These are phyloP conservation scores for Rhamphomyia laevipes DNA, from an alignment of 2,888 invertebrate genomes.

Conservation along the genomic window DNA sequence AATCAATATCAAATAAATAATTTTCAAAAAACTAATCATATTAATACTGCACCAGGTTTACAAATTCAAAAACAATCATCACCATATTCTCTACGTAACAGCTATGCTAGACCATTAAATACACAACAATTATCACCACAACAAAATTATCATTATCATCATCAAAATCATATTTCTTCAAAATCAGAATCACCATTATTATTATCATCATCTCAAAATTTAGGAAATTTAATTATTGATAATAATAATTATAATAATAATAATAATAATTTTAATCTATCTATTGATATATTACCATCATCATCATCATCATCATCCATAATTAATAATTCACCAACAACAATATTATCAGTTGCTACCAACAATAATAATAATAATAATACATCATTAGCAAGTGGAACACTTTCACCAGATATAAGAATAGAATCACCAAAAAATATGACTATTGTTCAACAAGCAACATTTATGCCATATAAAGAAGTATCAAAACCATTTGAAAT, in stretches of 20 bases:
- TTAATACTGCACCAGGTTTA: too few relatives aligned
- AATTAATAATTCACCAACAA: neutral
- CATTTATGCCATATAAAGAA: slow-evolving; percentile 84
- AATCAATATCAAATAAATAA: too few relatives aligned
- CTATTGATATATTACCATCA: neutral
- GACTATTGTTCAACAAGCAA: slow-evolving; percentile 76
- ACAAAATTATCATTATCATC: too few relatives aligned
- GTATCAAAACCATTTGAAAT: slow-evolving; percentile 95
- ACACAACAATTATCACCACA: too few relatives aligned
- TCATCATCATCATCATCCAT: neutral
- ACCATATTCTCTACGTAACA: too few relatives aligned
- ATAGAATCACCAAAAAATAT: slow-evolving; percentile 71
- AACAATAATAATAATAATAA: too few relatives aligned
- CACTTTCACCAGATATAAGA: slow-evolving; percentile 40
- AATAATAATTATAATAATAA: neutral
- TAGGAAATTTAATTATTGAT: slow-evolving; percentile 7
- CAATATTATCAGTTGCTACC: neutral
- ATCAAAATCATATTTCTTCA: too few relatives aligned
- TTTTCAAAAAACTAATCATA: too few relatives aligned
- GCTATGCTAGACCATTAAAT: too few relatives aligned
- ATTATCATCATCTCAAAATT: neutral
- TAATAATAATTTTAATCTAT: neutral
- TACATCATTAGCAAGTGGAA: slow-evolving; percentile 13
- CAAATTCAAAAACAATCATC: too few relatives aligned
- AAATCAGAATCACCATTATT: neutral